phyloP scores from a whole-genome alignment of 2,888 invertebrate genomes.

The Salticus scenicus region DNA sequence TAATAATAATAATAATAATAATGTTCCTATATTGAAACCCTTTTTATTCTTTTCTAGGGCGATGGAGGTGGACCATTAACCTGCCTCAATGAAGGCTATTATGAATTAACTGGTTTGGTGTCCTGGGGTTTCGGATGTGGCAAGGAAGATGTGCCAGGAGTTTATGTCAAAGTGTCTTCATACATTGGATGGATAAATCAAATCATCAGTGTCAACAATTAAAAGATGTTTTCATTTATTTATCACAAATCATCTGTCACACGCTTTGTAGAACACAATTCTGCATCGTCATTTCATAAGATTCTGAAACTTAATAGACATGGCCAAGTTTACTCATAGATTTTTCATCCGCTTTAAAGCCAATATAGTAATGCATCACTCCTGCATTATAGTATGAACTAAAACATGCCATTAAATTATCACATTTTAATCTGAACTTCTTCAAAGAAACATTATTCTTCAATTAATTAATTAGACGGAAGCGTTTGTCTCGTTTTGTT shows the following conservation, averaged over 20 bases:
- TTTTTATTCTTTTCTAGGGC: constrained; percentile 79
- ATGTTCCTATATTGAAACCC: too few species aligned
- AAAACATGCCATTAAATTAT: too few species aligned
- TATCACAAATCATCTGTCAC: too few species aligned
- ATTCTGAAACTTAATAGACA: background rate
- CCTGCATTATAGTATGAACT: too few species aligned
- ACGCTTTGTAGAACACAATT: background rate
- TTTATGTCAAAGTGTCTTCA: constrained; percentile 95
- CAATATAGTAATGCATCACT: too few species aligned
- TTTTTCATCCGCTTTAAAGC: too few species aligned
- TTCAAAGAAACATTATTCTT: too few species aligned
- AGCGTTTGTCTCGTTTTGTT: too few species aligned
- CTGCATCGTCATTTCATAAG: background rate
- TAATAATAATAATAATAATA: too few species aligned
- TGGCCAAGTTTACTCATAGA: too few species aligned
- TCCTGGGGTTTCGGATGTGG: constrained; percentile 92
- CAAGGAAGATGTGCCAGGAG: constrained; percentile 94
- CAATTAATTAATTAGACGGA: too few species aligned
- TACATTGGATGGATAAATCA: constrained; percentile 98
- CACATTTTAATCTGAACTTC: too few species aligned
- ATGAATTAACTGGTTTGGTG: constrained; percentile 92
- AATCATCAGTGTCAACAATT: constrained; percentile 90
- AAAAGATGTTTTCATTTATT: background rate
- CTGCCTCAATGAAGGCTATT: constrained; percentile 94
- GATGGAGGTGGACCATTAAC: constrained; percentile 96